Evolutionary conservation across 2,113 vertebrate species (phyloP).

Genomic region (Heterochromis multidens): DNA sequence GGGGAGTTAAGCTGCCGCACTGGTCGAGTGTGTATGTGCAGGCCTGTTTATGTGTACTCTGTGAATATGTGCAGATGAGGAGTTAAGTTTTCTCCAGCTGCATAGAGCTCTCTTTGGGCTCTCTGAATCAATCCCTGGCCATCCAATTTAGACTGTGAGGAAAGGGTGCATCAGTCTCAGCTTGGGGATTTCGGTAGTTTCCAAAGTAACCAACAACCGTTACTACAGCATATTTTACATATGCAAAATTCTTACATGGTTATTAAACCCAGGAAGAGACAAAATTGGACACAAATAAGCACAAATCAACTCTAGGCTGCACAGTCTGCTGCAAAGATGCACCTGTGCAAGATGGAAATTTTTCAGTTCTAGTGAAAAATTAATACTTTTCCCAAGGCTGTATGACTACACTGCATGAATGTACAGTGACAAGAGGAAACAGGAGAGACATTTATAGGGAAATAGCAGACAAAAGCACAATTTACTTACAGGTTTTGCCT

Average conservation of each 20-base stretch:
- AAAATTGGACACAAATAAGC: background rate
- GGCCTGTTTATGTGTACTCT: slow-evolving; percentile 1
- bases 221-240: background rate
- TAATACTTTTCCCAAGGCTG: background rate
- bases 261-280: rapidly evolving
- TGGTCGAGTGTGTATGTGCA: slow-evolving; percentile 1
- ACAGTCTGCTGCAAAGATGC: background rate
- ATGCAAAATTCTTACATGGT: background rate
- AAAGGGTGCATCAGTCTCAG: slow-evolving; percentile 25
- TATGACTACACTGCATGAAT: background rate
- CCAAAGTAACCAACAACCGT: background rate
- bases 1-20: slow-evolving; percentile 12
- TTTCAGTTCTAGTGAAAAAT: background rate
- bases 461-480: background rate
- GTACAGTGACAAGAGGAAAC: background rate
- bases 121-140: slow-evolving; percentile 52
- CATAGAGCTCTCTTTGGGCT: slow-evolving; percentile 20
- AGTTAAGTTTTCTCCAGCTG: background rate
- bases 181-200: background rate
- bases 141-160: slow-evolving; percentile 53
- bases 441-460: background rate
- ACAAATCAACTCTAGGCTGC: background rate
- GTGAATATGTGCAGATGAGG: background rate
- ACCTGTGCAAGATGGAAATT: background rate
- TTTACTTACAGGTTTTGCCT: background rate